Evolutionary conservation across 2,888 invertebrate species (phyloP), one percentile per base, ranked within the genome.

Genomic region (Cryptosula pallasiana): DNA sequence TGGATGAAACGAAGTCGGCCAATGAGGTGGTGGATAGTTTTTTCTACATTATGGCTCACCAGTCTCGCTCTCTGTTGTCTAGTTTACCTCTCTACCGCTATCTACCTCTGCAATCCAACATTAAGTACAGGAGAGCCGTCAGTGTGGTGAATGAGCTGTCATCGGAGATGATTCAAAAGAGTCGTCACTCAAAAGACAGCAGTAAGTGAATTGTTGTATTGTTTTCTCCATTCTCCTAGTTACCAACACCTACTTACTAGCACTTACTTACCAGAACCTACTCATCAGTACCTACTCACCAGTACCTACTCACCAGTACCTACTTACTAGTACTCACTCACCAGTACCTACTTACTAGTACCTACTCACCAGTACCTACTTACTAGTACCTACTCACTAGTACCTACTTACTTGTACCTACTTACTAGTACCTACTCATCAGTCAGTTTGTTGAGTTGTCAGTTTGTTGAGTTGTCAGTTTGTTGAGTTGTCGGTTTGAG

Each of bases 111-210:
- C 36, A 69, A 0, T 69, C 73, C 3, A 75, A 74, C 32, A 69
- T 71, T 27, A 69, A 57, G 32, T 73, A 74, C 36, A 57, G 73
- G 25, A 63, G 29, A 13, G 71, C 73, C 35, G 34, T 75, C 1
- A 57, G 58, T 0, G 35, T 73, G 16, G 70, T 75, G 35, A 69
- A 75, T 55, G 35, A 54, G 0, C 35, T 74, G 13, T 74, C 76
- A 9, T 27, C 72, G 9, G 71, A 72, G 34, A 74, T 77, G 36
- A 76, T 77, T 35, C 35, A 72, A 35, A 55, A 73, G 29, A 76
- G n/a, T n/a, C n/a, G n/a, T n/a, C n/a, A n/a, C n/a, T n/a, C n/a
- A n/a, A 75, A 55, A 35, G 36, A 35, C 32, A 73, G 29, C 71
- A 71, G 54, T 45, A 13, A 9, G 34, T 23, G 35, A 34, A 69